Conservation (phyloP, 2,113 vertebrate genomes). For the Mastomys coucha region DNA sequence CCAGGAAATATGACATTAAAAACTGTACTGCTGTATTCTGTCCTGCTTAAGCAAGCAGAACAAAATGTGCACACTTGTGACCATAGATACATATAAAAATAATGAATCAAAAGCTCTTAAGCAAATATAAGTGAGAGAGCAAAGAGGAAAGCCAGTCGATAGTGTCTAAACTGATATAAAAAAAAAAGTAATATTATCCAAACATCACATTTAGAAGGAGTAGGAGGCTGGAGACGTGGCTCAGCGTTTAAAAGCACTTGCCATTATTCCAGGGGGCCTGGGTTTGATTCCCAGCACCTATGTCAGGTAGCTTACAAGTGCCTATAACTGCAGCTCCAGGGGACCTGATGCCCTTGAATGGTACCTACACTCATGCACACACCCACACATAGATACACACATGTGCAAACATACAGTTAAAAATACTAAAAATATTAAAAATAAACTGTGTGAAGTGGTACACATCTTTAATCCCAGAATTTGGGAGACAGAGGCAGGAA, state of each 20-base stretch:
- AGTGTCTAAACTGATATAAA: background rate
- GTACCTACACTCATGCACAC: background rate
- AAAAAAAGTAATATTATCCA: background rate
- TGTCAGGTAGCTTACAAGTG: background rate
- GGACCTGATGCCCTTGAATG: too few relatives aligned
- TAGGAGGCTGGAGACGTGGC: background rate
- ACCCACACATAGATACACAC: background rate
- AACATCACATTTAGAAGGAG: background rate
- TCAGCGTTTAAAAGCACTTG: background rate
- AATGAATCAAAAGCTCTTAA: background rate
- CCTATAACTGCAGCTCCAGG: background rate
- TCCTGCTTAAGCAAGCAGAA: background rate
- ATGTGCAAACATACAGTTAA: background rate
- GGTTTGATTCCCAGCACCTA: background rate
- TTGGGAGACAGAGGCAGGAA: background rate
- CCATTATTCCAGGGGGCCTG: background rate
- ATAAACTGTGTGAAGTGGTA: background rate
- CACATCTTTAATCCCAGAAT: background rate
- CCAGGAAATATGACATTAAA: background rate
- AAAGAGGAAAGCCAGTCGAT: background rate
- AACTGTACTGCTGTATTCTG: background rate
- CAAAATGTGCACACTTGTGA: background rate
- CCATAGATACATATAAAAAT: background rate
- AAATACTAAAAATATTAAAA: background rate
- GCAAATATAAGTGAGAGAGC: background rate